phyloP scores from a whole-genome alignment of 2,888 invertebrate species.

The Aelia acuminata region DNA sequence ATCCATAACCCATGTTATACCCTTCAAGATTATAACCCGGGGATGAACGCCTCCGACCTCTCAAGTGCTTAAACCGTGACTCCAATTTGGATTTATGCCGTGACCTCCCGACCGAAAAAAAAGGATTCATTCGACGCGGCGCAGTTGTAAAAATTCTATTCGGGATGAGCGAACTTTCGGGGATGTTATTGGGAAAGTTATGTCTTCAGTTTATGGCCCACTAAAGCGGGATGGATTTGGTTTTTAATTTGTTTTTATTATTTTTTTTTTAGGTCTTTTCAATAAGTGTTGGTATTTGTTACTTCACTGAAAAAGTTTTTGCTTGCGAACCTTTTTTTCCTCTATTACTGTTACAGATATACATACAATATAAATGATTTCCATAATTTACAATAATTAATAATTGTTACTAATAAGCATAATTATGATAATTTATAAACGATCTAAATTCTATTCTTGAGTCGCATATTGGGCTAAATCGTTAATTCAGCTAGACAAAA shows the following conservation, averaged over 20 bases:
- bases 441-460: too few species aligned
- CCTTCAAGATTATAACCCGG: slow-evolving; percentile 8
- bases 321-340: too few species aligned
- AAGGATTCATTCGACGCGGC: slow-evolving; percentile 12
- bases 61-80: slow-evolving; percentile 6
- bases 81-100: slow-evolving; percentile 41
- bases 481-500: too few species aligned
- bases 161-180: neutral
- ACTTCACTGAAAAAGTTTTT: neutral
- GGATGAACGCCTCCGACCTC: slow-evolving; percentile 6
- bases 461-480: too few species aligned
- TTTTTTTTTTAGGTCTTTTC: neutral
- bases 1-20: neutral
- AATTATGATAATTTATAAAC: too few species aligned
- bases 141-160: slow-evolving; percentile 38
- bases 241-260: neutral
- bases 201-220: neutral
- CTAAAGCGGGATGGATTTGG: neutral
- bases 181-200: slow-evolving; percentile 8
- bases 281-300: neutral
- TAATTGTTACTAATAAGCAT: too few species aligned
- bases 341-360: too few species aligned
- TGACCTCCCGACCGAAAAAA: neutral
- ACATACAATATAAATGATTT: too few species aligned
- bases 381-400: too few species aligned